Evolutionary conservation across 2,888 invertebrate species (phyloP).

Genomic region (Drosophila austrosaltans): DNA sequence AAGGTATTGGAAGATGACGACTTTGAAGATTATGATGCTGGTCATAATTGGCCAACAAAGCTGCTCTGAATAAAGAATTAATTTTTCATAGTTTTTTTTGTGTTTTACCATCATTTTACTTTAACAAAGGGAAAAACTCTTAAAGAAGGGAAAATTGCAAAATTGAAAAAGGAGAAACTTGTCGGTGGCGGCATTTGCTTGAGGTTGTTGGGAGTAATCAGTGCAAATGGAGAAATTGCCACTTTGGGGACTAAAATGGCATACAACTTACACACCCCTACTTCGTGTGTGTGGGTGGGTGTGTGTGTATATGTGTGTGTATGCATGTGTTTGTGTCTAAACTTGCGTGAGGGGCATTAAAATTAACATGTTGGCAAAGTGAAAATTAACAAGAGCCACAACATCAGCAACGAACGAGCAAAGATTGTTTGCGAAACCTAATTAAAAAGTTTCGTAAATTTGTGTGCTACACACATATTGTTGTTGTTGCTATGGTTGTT

Average conservation of each 20-base stretch:
- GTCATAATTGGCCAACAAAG: neutral
- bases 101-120: no score
- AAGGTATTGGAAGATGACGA: slow-evolving; percentile 31
- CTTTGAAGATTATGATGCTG: slow-evolving; percentile 10
- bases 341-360: slow-evolving; percentile 35
- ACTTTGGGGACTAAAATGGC: slow-evolving; percentile 26
- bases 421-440: slow-evolving; percentile 56
- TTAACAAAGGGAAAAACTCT: no score
- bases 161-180: slow-evolving; percentile 1
- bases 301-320: neutral
- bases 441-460: slow-evolving; percentile 67
- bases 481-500: slow-evolving; percentile 20
- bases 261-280: neutral
- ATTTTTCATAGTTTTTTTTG: no score
- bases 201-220: neutral
- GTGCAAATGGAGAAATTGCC: neutral
- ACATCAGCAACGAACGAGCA: slow-evolving; percentile 24
- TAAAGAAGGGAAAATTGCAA: neutral
- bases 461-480: slow-evolving; percentile 33
- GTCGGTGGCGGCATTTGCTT: neutral
- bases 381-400: slow-evolving; percentile 51
- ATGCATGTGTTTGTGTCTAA: slow-evolving; percentile 19
- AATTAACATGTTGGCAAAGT: slow-evolving; percentile 56
- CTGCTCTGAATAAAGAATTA: neutral
- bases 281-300: neutral